A percentile compares a stretch with the other conserved stretches of the same genome.
Evolutionary conservation across 2,113 vertebrate genomes (phyloP).

Genomic region (Atrichornis clamosus): DNA sequence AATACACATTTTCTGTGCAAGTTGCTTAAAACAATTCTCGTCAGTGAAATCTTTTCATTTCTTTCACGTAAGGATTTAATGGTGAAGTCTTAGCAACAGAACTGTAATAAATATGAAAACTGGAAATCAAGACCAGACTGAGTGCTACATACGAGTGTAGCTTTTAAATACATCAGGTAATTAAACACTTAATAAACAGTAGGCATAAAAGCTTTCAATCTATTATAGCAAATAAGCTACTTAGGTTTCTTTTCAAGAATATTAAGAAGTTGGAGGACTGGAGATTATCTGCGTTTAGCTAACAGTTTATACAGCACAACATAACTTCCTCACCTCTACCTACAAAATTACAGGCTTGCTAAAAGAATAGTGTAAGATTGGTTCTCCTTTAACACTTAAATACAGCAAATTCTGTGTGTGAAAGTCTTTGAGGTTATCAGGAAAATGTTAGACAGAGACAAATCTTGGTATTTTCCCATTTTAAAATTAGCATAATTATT

Average conservation of each 20-base stretch:
- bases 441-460: not conserved
- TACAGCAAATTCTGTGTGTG: not conserved
- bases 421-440: not conserved
- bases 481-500: slow-evolving; percentile 12
- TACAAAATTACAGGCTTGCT: not conserved
- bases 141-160: not conserved
- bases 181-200: slow-evolving; percentile 29
- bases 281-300: not conserved
- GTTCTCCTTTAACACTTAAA: not conserved
- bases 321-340: not conserved
- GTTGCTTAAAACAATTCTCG: not conserved
- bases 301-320: not conserved
- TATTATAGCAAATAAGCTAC: not conserved
- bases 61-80: not conserved
- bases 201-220: not conserved
- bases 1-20: not conserved
- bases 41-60: not conserved
- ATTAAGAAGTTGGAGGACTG: not conserved
- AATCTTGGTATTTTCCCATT: not conserved
- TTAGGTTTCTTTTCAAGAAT: not conserved
- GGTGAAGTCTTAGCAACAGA: not conserved
- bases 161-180: slow-evolving; percentile 20
- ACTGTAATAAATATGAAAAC: not conserved
- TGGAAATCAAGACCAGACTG: not conserved
- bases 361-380: not conserved